Percentiles rank a stretch among this genome's conserved stretches.
Conservation (phyloP, 2,113 vertebrate species). For the Pogona vitticeps region DNA sequence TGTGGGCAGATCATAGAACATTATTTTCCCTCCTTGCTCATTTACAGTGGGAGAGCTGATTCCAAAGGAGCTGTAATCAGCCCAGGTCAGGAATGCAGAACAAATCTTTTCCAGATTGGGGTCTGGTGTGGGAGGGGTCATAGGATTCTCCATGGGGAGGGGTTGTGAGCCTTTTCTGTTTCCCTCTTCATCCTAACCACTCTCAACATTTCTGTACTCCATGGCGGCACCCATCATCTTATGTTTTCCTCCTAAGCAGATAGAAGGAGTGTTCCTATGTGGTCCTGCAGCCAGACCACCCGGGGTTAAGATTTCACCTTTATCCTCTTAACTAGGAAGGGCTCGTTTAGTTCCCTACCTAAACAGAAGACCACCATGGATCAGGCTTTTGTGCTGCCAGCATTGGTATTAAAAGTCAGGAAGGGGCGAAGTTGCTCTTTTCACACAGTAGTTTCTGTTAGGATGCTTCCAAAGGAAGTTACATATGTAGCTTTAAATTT, state of each 20-base stretch:
- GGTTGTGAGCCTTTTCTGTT: not conserved
- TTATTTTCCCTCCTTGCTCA: not conserved
- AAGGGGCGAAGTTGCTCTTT: not conserved
- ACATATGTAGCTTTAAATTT: not conserved
- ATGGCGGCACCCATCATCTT: not conserved
- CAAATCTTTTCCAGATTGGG: conserved; percentile 77
- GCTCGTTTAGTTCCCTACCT: not conserved
- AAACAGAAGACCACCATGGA: conserved; percentile 10
- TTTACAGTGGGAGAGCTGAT: conserved; percentile 41
- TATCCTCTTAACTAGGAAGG: not conserved
- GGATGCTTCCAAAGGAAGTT: not conserved
- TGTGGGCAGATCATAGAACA: not conserved
- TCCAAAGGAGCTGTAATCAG: conserved; percentile 20
- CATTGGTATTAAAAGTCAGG: not conserved
- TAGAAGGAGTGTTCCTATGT: conserved; percentile 15
- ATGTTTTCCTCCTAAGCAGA: conserved; percentile 30
- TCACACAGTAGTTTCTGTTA: not conserved
- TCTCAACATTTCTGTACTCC: not conserved
- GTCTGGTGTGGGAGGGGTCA: conserved; percentile 23
- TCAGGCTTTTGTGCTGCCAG: not conserved
- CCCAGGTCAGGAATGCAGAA: conserved; percentile 72
- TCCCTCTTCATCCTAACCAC: not conserved
- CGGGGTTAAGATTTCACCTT: conserved; percentile 15
- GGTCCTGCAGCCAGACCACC: not conserved
- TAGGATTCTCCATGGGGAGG: not conserved